Base-by-base conservation (phyloP, 2,113 vertebrate genomes). In the Rousettus leschenaultii region DNA sequence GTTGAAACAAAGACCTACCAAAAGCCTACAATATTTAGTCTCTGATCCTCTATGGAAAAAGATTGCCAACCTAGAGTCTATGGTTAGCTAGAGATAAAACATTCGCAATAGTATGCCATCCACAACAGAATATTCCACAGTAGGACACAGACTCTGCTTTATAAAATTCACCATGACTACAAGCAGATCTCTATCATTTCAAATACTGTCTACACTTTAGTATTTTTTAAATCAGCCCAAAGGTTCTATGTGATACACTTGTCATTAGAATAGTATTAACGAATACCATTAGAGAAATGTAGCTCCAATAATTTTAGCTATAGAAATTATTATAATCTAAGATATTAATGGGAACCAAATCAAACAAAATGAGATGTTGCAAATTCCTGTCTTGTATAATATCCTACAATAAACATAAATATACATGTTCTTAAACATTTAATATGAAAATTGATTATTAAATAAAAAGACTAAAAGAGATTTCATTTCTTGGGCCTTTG, bases 241-340 rank as follows among this genome's bases (percentile, higher is more conserved):
- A 86, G 9, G 6, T 86, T 86, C 40, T 73, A 45, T n/a, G 11
- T 73, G 19, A 80, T 57, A 74, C 22, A 92, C 14, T 74, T 82
- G 79, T 38, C 43, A 78, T 84, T 89, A 95, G 38, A 95, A 88
- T 15, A 78, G 18, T 43, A 82, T 35, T 85, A 91, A 92, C 85
- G 33, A 95, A 85, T 38, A 74, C 68, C 93, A 85, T 89, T 95
- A 90, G 35, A 88, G 28, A 97, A 87, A 92, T 40, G 10, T 53
- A 89, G 18, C 30, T 74, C 13, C 55, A 83, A 86, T 93, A 92
- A 86, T 95, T 83, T 92, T 71, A 89, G 92, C 19, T 93, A 95
- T 1, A 89, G n/a, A 93, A 96, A 94, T 92, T 90, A 91, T 86
- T 95, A 89, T 70, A 90, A 86, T 9, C 33, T 79, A 94, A 88